Evolutionary conservation across 2,113 vertebrate species (phyloP).

Genomic region (Pterocles gutturalis): DNA sequence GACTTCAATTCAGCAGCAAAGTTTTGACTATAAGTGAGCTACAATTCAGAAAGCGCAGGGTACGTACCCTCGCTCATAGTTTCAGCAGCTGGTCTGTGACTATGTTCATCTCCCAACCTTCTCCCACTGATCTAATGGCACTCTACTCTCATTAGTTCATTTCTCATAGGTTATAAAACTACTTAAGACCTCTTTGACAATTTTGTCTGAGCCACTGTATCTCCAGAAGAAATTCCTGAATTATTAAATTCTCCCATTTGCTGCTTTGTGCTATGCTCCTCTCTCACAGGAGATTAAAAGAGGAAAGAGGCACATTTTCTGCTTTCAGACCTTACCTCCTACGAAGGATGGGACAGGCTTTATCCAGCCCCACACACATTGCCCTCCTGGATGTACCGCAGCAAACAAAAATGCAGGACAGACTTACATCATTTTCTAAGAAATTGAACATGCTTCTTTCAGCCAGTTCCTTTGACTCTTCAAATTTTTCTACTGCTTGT

Average conservation of each 20-base stretch:
- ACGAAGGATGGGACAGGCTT: background rate
- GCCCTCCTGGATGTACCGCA: background rate
- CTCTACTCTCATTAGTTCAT: background rate
- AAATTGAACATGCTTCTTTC: slow-evolving; percentile 98
- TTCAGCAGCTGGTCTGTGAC: background rate
- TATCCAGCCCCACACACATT: background rate
- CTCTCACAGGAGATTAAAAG: background rate
- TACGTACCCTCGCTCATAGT: background rate
- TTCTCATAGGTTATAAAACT: background rate
- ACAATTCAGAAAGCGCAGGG: background rate
- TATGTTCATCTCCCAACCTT: background rate
- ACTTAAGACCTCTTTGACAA: background rate
- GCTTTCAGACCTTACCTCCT: background rate
- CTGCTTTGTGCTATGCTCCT: background rate
- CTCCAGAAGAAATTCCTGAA: background rate
- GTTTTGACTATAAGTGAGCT: background rate
- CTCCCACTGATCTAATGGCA: background rate
- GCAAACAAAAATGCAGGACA: background rate
- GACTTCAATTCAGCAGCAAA: background rate
- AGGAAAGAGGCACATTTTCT: background rate
- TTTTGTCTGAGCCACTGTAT: background rate
- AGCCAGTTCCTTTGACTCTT: slow-evolving; percentile 94
- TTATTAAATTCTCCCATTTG: background rate
- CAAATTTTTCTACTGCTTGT: slow-evolving; percentile 94
- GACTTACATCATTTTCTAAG: slow-evolving; percentile 94